phyloP scores from a whole-genome alignment of 2,113 vertebrate genomes.

The Perognathus longimembris region DNA sequence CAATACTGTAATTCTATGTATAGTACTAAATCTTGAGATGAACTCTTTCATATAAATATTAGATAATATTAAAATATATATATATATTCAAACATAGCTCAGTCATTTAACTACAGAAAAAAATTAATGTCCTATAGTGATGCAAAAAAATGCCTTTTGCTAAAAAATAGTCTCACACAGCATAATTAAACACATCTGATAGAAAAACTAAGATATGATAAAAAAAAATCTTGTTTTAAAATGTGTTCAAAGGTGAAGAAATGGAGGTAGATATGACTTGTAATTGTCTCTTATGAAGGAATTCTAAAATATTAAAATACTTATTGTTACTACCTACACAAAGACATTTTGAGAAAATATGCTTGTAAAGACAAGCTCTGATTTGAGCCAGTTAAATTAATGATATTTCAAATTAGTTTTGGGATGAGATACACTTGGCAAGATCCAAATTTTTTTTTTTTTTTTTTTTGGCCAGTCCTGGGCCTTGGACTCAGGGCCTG shows the following conservation, averaged over 20 bases:
- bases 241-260: not conserved
- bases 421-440: not conserved
- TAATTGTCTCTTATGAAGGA: not conserved
- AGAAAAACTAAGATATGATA: not conserved
- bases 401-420: not conserved
- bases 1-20: not conserved
- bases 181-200: slow-evolving; percentile 8
- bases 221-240: not conserved
- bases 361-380: too few relatives aligned
- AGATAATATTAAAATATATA: not conserved
- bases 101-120: not conserved
- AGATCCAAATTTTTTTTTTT: not conserved
- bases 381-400: not conserved
- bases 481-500: too few relatives aligned
- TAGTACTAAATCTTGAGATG: not conserved
- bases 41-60: not conserved
- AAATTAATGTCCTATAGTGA: not conserved
- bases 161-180: not conserved
- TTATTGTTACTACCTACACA: not conserved
- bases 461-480: too few relatives aligned
- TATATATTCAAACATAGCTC: not conserved
- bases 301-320: not conserved
- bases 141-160: not conserved
- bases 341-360: not conserved
- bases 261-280: not conserved